A percentile compares a stretch with the other conserved stretches of the same genome.
Evolutionary conservation across 2,888 invertebrate species (phyloP).

Genomic region (Melanostoma mellinum): DNA sequence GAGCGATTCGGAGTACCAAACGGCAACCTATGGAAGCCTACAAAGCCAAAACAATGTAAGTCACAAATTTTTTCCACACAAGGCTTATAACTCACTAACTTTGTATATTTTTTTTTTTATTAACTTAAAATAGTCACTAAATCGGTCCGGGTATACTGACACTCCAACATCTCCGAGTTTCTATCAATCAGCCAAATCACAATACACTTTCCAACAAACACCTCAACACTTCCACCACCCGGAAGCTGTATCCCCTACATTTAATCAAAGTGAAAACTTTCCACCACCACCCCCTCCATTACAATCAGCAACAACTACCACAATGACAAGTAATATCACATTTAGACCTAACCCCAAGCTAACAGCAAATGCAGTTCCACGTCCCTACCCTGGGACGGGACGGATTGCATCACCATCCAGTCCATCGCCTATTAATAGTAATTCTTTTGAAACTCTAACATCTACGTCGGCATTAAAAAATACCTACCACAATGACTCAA

Average conservation of each 20-base stretch:
- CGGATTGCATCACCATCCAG: conserved; percentile 74
- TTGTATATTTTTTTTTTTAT: conserved; percentile 14
- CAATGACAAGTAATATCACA: conserved; percentile 76
- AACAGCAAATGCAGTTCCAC: conserved; percentile 82
- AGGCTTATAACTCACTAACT: conserved; percentile 7
- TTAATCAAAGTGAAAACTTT: conserved; percentile 77
- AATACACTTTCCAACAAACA: conserved; percentile 76
- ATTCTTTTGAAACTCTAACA: conserved; percentile 78
- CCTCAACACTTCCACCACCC: conserved; percentile 81
- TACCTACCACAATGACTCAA: conserved; percentile 32
- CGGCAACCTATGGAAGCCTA: conserved; percentile 78
- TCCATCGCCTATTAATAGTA: conserved; percentile 79
- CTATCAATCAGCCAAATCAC: conserved; percentile 77
- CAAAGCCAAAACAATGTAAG: conserved; percentile 81
- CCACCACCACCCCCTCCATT: conserved; percentile 81
- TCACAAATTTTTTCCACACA: background rate
- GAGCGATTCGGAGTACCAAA: conserved; percentile 84
- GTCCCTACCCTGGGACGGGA: conserved; percentile 80
- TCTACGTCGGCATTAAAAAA: conserved; percentile 71
- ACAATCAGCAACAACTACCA: conserved; percentile 79
- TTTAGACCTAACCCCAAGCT: conserved; percentile 81
- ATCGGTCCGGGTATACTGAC: conserved; percentile 79
- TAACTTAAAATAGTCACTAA: conserved; percentile 77
- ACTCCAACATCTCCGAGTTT: conserved; percentile 80
- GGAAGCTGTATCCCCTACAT: conserved; percentile 80